phyloP scores from a whole-genome alignment of 2,113 vertebrate species.

The Rhombomys opimus region DNA sequence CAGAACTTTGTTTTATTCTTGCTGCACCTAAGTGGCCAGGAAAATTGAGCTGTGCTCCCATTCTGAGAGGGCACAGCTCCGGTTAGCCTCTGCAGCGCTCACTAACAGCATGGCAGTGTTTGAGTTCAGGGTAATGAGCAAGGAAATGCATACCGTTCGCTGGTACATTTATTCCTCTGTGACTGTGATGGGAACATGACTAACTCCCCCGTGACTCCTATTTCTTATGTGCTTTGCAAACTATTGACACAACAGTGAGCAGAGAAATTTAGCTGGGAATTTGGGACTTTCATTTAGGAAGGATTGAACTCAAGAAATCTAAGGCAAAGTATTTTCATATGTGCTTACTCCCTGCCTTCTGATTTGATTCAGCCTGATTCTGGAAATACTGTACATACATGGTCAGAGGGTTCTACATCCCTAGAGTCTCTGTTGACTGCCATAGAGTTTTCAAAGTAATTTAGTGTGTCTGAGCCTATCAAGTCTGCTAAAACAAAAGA shows the following conservation, averaged over 20 bases:
- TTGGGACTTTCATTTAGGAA: not conserved
- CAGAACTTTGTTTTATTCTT: not conserved
- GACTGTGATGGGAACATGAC: not conserved
- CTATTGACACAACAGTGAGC: not conserved
- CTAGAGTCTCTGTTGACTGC: not conserved
- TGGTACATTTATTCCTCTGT: not conserved
- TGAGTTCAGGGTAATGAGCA: not conserved
- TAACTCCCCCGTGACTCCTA: not conserved
- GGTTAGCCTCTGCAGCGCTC: not conserved
- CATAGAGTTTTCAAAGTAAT: not conserved
- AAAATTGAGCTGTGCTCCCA: not conserved
- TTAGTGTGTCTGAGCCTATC: not conserved
- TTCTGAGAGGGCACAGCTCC: not conserved
- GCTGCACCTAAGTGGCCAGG: not conserved
- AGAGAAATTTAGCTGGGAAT: not conserved
- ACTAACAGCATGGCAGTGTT: not conserved
- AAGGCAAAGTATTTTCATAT: not conserved
- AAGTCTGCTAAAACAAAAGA: not conserved
- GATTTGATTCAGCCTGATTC: not conserved
- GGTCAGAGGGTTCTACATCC: not conserved
- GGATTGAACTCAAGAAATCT: not conserved
- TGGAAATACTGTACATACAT: not conserved
- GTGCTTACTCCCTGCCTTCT: not conserved
- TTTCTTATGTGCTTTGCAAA: not conserved
- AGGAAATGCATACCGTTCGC: not conserved